Conservation (phyloP, 2,888 invertebrate genomes). For the Helleia helle region DNA sequence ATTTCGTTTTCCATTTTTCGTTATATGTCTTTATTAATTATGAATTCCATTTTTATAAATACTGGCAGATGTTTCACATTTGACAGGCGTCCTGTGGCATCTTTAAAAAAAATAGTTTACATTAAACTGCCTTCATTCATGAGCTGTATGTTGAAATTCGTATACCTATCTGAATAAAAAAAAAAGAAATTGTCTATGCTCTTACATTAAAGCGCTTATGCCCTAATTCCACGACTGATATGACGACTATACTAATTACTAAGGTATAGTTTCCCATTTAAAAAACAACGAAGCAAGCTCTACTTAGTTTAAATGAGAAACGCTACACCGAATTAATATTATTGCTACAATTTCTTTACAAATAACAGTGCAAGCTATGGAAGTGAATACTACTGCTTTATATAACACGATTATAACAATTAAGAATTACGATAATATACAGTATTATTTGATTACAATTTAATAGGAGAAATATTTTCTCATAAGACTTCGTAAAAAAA, state of each 20-base stretch:
- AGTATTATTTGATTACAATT: too few relatives aligned
- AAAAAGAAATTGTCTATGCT: not conserved
- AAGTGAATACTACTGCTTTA: constrained; percentile 37
- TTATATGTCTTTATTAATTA: too few relatives aligned
- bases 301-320: constrained; percentile 9
- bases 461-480: too few relatives aligned
- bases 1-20: too few relatives aligned
- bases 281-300: constrained; percentile 3
- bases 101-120: too few relatives aligned
- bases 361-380: constrained; percentile 62
- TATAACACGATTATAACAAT: constrained; percentile 1
- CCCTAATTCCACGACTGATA: constrained; percentile 36
- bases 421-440: constrained; percentile 3
- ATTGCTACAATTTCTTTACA: constrained; percentile 46
- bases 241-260: constrained; percentile 22
- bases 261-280: constrained; percentile 8
- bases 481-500: too few relatives aligned
- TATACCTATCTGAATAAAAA: not conserved
- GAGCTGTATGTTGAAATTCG: not conserved
- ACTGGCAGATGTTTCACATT: too few relatives aligned
- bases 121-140: not conserved
- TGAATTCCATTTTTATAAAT: too few relatives aligned
- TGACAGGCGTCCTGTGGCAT: too few relatives aligned
- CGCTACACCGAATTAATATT: constrained; percentile 22
- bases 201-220: not conserved